Evolutionary conservation across 2,888 invertebrate species (phyloP), one percentile per base, ranked within the genome.

Genomic region (Orthonychiurus folsomi): DNA sequence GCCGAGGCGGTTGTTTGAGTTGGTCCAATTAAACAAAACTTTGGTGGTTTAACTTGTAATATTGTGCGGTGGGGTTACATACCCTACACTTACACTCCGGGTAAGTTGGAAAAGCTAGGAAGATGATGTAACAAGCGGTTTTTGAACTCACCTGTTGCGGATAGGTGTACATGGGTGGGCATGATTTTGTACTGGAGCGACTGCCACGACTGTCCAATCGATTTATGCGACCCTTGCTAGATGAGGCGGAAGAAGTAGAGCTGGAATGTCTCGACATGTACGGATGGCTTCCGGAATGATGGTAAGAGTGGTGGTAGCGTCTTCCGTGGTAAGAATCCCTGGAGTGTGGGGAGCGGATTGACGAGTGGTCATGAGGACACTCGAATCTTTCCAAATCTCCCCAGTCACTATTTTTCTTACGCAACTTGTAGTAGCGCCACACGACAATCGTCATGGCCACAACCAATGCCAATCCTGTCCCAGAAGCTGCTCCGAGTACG

Each of bases 391-490:
- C 82, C 73, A 82, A 73, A 63, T 81, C 80, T 56, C 80, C 82
- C 85, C 85, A 85, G 74, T 83, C 83, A 73, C 83, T 83, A 24
- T 81, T 80, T 62, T 81, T 81, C 55, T 80, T 79, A 55, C 81
- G 80, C 3, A 80, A 75, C 26, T 81, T 78, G 76, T 85, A 85
- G 74, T 85, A 85, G 47, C 84, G 83, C 74, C 84, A 85, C 70
- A 85, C 80, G 37, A 86, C 83, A 62, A 85, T 80, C 3, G 85
- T 85, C 74, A 85, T 81, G 15, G 85, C 85, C 47, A 85, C 80
- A 61, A 85, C 76, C 26, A 85, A 76, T 1, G 85, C 85, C 65
- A 85, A 77, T 3, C 85, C 85, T 1, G 84, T 84, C 52, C 85
- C 85, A 1, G 84, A 79, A 3, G 85, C 85, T 52, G 85, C 85